phyloP scores from a whole-genome alignment of 2,797 vertebrate species.

The Chaunax sp. region DNA sequence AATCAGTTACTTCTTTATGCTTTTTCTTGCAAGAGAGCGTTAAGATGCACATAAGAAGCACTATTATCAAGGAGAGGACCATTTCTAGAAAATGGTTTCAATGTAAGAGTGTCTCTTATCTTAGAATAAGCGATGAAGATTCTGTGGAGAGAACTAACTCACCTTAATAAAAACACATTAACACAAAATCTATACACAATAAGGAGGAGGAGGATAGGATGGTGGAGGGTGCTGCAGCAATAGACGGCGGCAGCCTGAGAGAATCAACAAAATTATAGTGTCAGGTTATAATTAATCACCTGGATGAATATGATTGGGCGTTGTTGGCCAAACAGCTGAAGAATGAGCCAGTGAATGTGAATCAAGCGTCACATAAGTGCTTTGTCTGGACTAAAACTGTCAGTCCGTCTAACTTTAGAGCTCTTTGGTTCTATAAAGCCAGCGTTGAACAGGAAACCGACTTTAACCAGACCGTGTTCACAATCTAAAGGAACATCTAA shows the following conservation, averaged over 20 bases:
- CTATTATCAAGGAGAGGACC: neutral
- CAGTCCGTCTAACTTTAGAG: neutral
- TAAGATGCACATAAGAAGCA: neutral
- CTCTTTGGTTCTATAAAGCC: neutral
- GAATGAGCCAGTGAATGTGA: slow-evolving; percentile 19
- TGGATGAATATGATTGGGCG: neutral
- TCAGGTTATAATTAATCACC: neutral
- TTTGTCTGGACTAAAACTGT: slow-evolving; percentile 10
- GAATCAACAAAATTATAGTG: neutral
- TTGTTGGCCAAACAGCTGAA: slow-evolving; percentile 1
- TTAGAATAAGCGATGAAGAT: no score
- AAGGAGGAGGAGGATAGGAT: neutral
- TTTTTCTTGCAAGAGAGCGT: neutral
- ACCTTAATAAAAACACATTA: neutral
- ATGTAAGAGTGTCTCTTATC: no score
- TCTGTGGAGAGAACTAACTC: neutral
- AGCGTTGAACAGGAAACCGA: neutral
- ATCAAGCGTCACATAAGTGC: neutral
- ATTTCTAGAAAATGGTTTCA: no score
- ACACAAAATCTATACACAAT: neutral
- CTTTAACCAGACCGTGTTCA: neutral
- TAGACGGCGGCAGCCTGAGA: neutral
- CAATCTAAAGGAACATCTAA: slow-evolving; percentile 33
- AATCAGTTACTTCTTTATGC: neutral
- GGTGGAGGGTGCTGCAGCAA: neutral